These are phyloP conservation scores for Mactra quadrangularis DNA, from an alignment of 1,140 invertebrate species.

Conservation along the genomic window DNA sequence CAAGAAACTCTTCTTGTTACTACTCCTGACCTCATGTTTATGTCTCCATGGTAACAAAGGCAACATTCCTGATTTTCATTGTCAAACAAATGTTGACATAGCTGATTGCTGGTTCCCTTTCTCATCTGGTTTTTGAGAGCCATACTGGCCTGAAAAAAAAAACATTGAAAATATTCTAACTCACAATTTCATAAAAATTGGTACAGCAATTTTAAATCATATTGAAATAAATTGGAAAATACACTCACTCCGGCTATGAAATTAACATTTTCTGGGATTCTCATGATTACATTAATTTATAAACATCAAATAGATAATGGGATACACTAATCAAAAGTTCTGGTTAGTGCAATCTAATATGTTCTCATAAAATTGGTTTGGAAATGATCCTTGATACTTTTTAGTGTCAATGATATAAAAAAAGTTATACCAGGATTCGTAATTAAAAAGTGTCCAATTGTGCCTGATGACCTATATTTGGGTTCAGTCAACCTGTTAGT, in stretches of 20 bases:
- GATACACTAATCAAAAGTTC: too few species aligned
- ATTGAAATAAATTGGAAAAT: neutral
- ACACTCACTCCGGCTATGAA: neutral
- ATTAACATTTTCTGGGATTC: too few species aligned
- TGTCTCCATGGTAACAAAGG: slow-evolving; percentile 3
- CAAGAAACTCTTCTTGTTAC: neutral
- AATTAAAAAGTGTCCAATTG: too few species aligned
- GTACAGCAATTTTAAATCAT: neutral
- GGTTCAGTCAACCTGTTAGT: too few species aligned
- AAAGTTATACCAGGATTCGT: too few species aligned
- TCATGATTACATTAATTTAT: too few species aligned
- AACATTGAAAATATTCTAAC: neutral
- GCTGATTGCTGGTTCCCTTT: slow-evolving; percentile 59
- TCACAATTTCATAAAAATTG: neutral
- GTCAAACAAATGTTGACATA: slow-evolving; percentile 64
- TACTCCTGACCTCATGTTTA: slow-evolving; percentile 11
- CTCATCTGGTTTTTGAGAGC: slow-evolving; percentile 49
- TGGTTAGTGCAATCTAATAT: too few species aligned
- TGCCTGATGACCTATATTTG: too few species aligned
- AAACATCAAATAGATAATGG: too few species aligned
- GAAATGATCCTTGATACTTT: too few species aligned
- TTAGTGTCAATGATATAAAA: too few species aligned
- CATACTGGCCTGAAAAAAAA: slow-evolving; percentile 54
- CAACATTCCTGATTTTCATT: slow-evolving; percentile 52
- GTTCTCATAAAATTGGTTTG: too few species aligned